A percentile compares a stretch with the other conserved stretches of the same genome.
Conservation (phyloP, 2,888 invertebrate species). For the Timema cristinae region DNA sequence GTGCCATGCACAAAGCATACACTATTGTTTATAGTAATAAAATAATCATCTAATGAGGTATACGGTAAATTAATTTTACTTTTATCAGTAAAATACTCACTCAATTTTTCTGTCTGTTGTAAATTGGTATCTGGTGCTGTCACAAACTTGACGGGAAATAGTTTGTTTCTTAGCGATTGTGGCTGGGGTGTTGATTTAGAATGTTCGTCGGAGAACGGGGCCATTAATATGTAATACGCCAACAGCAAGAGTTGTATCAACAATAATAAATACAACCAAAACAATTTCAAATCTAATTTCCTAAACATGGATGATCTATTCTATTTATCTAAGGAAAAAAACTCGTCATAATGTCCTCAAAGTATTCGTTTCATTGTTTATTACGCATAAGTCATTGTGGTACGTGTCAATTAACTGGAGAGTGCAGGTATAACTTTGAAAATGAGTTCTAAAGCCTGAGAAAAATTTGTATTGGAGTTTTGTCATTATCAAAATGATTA, state of each 20-base stretch:
- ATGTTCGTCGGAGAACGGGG: constrained; percentile 26
- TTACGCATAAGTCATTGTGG: too few relatives aligned
- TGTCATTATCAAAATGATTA: too few relatives aligned
- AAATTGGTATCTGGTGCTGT: constrained; percentile 14
- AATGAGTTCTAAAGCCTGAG: too few relatives aligned
- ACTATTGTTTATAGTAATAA: constrained; percentile 31
- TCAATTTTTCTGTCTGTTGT: constrained; percentile 6
- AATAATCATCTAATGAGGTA: constrained; percentile 16
- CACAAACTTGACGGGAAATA: constrained; percentile 28
- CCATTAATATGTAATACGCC: constrained; percentile 40
- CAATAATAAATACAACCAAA: constrained; percentile 43
- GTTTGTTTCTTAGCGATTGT: constrained; percentile 17
- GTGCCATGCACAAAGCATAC: constrained; percentile 42
- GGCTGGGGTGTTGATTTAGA: constrained; percentile 26
- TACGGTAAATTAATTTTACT: constrained; percentile 15
- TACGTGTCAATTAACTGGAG: too few relatives aligned
- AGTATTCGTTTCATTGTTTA: too few relatives aligned
- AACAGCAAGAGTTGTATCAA: constrained; percentile 42
- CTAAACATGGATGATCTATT: not conserved
- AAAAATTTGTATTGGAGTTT: too few relatives aligned
- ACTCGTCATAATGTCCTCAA: too few relatives aligned
- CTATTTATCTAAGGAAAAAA: too few relatives aligned
- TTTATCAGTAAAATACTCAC: constrained; percentile 17
- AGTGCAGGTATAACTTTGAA: too few relatives aligned
- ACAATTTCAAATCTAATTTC: constrained; percentile 40